Evolutionary conservation across 2,888 invertebrate species (phyloP), one percentile per base, ranked within the genome.

Genomic region (Lingula anatina): DNA sequence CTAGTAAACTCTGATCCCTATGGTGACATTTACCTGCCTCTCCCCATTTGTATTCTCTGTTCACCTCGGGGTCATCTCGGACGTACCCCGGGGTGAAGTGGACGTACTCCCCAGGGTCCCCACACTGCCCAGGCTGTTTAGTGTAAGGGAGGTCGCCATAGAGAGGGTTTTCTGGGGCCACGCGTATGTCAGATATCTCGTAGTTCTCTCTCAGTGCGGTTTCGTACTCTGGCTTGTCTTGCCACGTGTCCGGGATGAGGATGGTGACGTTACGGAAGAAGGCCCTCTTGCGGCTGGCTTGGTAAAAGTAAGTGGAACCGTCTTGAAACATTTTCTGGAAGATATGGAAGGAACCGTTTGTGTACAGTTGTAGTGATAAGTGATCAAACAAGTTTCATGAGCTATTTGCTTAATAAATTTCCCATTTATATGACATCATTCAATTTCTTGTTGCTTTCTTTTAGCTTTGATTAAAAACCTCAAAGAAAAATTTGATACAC

Each of bases 1-100:
- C n/a, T n/a, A n/a, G n/a, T n/a, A n/a, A n/a, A n/a, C n/a, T n/a
- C n/a, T n/a, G n/a, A n/a, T n/a, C n/a, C n/a, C n/a, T n/a, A n/a
- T n/a, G n/a, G n/a, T n/a, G n/a, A n/a, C n/a, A n/a, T n/a, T n/a
- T n/a, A n/a, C n/a, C n/a, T n/a, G n/a, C n/a, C n/a, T n/a, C n/a
- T n/a, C n/a, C n/a, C n/a, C n/a, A n/a, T n/a, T n/a, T n/a, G n/a
- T n/a, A n/a, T n/a, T n/a, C n/a, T n/a, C n/a, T n/a, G n/a, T n/a
- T n/a, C n/a, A n/a, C n/a, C n/a, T n/a, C n/a, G n/a, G n/a, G n/a
- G n/a, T n/a, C n/a, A n/a, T n/a, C n/a, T n/a, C n/a, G n/a, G n/a
- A n/a, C n/a, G n/a, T n/a, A 51, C 20, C 43, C 26, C 12, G 47
- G 51, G 27, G 51, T 51, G 15, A 51, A 27, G 31, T 51, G 51